These are phyloP conservation scores for Leptosomus discolor DNA, from an alignment of 2,113 vertebrate genomes.

Conservation along the genomic window DNA sequence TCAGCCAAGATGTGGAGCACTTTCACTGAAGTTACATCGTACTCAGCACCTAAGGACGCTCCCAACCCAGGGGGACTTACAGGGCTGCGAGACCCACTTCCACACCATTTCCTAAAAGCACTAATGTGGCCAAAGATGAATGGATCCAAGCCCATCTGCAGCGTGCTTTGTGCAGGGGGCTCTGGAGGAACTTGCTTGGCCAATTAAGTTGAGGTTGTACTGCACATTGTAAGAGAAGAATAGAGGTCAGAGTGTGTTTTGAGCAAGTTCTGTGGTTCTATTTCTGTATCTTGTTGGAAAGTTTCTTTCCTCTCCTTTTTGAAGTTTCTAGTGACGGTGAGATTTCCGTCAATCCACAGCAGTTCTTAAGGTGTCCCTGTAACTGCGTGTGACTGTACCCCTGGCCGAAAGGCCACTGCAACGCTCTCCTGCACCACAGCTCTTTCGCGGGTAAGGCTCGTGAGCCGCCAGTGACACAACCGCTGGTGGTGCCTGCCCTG, in stretches of 20 bases:
- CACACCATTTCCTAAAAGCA: neutral
- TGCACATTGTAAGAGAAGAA: neutral
- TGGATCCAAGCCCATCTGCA: no score
- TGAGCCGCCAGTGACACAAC: neutral
- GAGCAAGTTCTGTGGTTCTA: neutral
- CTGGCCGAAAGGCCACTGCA: neutral
- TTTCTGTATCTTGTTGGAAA: neutral
- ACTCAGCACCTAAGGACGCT: no score
- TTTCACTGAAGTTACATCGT: neutral
- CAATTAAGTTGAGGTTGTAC: neutral
- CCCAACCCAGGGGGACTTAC: no score
- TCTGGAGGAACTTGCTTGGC: neutral
- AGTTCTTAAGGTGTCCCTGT: neutral
- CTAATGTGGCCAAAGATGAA: neutral
- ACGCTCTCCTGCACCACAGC: neutral
- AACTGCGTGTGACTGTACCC: neutral
- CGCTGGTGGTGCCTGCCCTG: neutral
- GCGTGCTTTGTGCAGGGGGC: neutral
- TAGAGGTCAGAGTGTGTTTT: neutral
- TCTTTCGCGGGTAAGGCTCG: neutral
- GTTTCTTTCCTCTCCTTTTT: neutral
- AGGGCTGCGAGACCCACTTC: neutral
- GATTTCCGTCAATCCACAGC: no score
- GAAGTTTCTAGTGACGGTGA: accelerated
- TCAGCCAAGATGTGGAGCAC: no score